Evolutionary conservation across 2,888 invertebrate species (phyloP), one percentile per base, ranked within the genome.

Genomic region (Acheta domesticus): DNA sequence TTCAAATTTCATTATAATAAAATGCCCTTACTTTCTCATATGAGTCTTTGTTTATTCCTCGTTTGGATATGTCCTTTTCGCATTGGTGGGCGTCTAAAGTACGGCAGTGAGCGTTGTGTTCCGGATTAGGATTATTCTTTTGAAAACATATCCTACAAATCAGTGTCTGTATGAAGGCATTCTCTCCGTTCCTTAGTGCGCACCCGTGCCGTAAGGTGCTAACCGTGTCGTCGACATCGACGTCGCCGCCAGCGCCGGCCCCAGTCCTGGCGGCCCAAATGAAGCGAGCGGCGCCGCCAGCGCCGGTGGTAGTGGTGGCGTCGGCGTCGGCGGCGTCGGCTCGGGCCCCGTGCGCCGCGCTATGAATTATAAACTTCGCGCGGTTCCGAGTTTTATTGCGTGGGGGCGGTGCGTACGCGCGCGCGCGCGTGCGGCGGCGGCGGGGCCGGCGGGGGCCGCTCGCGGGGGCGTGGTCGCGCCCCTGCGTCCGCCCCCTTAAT

Each of bases 351-450:
- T n/a, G 62, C 62, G 62, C 62, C 62, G 62, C 62, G 62, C 62
- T 62, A 62, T 62, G 62, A 62, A 62, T 62, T 62, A 62, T 16
- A 62, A 62, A 62, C 62, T 62, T 62, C 62, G 62, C 62, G 62
- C 62, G 62, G 62, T 62, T n/a, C 62, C 62, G 62, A 62, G 62
- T 62, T 62, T 62, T 62, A 62, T 62, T 62, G 62, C 62, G 62
- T 62, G 62, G 62, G 62, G 62, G 62, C 62, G 62, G n/a, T 62
- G 62, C 62, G 62, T 62, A n/a, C n/a, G n/a, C n/a, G 62, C 62
- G 62, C 62, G 62, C 62, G 62, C 62, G 62, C n/a, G 62, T 62
- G 14, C 62, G 62, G n/a, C 16, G 62, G 62, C 16, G 62, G 62
- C 12, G 62, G 36, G 36, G 36, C 36, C 36, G 36, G 36, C 36